A percentile compares a stretch with the other conserved stretches of the same genome.
Conservation (phyloP, 2,113 vertebrate genomes). For the Hemibagrus wyckioides region DNA sequence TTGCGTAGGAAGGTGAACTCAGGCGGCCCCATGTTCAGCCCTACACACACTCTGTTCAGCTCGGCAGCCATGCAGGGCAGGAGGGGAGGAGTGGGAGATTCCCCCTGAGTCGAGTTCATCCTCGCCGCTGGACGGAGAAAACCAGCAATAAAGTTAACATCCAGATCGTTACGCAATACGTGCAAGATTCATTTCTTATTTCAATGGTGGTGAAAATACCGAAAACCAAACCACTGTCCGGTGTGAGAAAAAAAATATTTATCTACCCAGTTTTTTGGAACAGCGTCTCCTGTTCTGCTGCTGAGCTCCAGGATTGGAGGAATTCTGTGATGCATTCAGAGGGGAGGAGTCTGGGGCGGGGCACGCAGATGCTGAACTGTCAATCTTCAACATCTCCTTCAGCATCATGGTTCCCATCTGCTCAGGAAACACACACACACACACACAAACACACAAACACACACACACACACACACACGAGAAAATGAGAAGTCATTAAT, state of each 20-base stretch:
- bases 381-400: conserved; percentile 98
- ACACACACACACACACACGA: neutral
- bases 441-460: neutral
- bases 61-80: conserved; percentile 81
- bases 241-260: neutral
- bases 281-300: conserved; percentile 77
- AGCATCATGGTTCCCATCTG: conserved; percentile 95
- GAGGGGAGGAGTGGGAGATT: conserved; percentile 64
- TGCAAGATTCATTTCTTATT: neutral
- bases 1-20: conserved; percentile 87
- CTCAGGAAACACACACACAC: neutral
- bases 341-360: conserved; percentile 59
- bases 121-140: conserved; percentile 74
- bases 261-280: conserved; percentile 85
- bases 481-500: neutral
- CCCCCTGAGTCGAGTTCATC: conserved; percentile 75
- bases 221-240: neutral
- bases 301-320: conserved; percentile 64
- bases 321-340: conserved; percentile 59
- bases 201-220: neutral
- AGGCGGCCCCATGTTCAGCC: conserved; percentile 87
- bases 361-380: conserved; percentile 74
- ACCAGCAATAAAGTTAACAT: neutral
- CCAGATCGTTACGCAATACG: neutral
- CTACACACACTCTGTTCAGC: conserved; percentile 81